Evolutionary conservation across 2,113 vertebrate species (phyloP).

Genomic region (Albula glossodonta): DNA sequence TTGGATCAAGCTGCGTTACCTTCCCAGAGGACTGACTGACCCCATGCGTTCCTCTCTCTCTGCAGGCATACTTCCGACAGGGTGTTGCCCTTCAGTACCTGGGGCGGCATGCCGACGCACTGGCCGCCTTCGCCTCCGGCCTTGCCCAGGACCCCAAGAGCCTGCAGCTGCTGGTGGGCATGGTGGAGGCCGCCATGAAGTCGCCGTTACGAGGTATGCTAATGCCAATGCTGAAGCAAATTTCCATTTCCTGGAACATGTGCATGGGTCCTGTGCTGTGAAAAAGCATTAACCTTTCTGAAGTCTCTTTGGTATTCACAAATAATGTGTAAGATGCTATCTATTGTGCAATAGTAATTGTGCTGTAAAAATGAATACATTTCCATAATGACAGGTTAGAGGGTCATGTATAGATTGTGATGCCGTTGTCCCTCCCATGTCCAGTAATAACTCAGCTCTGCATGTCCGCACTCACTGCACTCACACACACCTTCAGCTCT

Average conservation of each 20-base stretch:
- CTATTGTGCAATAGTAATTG: no score
- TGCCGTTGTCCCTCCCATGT: no score
- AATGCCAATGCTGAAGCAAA: no score
- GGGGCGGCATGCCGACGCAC: constrained; percentile 91
- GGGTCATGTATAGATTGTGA: no score
- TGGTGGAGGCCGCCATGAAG: constrained; percentile 96
- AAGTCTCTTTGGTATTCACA: neutral
- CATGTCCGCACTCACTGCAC: no score
- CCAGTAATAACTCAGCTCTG: no score
- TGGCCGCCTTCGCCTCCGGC: constrained; percentile 92
- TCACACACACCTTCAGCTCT: no score
- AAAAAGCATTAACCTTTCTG: constrained; percentile 31
- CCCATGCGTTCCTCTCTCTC: constrained; percentile 15
- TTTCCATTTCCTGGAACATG: no score
- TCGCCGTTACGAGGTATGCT: constrained; percentile 87
- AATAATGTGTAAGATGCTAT: no score
- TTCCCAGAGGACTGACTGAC: constrained; percentile 29
- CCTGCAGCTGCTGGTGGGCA: constrained; percentile 91
- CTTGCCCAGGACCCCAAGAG: constrained; percentile 96
- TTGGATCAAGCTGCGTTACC: neutral
- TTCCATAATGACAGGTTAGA: no score
- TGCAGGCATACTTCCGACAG: constrained; percentile 98
- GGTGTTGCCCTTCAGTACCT: constrained; percentile 98
- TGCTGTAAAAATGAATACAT: no score
- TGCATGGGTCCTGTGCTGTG: no score